Evolutionary conservation across 1,140 invertebrate genomes (phyloP).

Genomic region (Drosophila kanapiae): DNA sequence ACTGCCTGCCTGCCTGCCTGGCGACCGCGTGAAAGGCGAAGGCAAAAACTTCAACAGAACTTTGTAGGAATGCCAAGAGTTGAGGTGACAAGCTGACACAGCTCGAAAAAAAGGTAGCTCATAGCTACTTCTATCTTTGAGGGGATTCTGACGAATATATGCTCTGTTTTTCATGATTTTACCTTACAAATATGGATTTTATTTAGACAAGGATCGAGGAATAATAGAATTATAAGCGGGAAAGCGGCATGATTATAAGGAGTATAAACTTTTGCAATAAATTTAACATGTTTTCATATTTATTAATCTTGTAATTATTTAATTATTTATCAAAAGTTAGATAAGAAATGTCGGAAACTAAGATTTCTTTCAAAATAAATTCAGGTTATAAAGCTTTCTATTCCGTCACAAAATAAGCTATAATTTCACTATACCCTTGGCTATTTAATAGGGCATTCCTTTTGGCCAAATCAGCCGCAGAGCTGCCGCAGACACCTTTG

Average conservation of each 20-base stretch:
- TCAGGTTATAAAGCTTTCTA: too few species aligned
- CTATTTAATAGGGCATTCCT: neutral
- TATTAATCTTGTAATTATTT: neutral
- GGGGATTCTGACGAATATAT: neutral
- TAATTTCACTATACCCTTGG: neutral
- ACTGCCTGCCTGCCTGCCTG: neutral
- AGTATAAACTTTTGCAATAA: neutral
- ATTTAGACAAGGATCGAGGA: too few species aligned
- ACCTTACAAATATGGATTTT: too few species aligned
- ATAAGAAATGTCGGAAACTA: neutral
- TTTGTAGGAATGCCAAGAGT: constrained; percentile 15
- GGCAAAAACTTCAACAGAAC: constrained; percentile 21
- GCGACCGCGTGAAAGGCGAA: constrained; percentile 25
- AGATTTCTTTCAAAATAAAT: neutral
- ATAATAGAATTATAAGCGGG: too few species aligned
- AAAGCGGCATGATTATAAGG: too few species aligned
- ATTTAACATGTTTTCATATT: too few species aligned
- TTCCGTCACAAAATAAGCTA: neutral
- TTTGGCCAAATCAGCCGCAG: constrained; percentile 8
- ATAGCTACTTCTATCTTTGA: neutral
- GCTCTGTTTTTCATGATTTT: neutral
- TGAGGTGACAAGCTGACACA: constrained; percentile 30
- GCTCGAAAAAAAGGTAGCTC: constrained; percentile 17
- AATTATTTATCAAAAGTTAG: too few species aligned
- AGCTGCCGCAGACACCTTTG: constrained; percentile 34